Percentiles rank a stretch among this genome's conserved stretches.
phyloP scores from a whole-genome alignment of 53 echinoderm and acorn worm species.

The Temnopleurus reevesii region DNA sequence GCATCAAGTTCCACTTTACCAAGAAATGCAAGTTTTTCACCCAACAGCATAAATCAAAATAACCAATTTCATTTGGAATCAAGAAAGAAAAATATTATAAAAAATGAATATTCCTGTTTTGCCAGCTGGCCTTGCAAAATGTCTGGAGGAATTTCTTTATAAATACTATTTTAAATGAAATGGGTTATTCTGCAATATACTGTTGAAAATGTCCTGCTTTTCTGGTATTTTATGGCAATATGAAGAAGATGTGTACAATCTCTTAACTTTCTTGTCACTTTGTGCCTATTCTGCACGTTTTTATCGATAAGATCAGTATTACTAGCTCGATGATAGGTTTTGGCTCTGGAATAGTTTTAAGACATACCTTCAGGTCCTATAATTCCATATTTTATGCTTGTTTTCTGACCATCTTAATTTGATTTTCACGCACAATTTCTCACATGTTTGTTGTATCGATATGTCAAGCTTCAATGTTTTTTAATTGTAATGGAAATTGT shows the following conservation, averaged over 20 bases:
- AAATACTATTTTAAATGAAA: neutral
- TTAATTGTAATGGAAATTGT: neutral
- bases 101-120: neutral
- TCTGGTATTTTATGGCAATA: neutral
- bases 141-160: neutral
- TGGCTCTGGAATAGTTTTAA: neutral
- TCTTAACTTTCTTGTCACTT: neutral
- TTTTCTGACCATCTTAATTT: neutral
- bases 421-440: neutral
- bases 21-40: neutral
- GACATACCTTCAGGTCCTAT: neutral
- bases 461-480: neutral
- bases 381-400: neutral
- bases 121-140: constrained; percentile 21
- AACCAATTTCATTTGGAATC: neutral
- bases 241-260: constrained; percentile 2
- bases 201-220: neutral
- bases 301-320: constrained; percentile 31
- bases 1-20: no score
- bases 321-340: neutral
- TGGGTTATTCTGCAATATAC: neutral
- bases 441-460: neutral
- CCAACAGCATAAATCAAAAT: neutral
- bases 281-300: neutral
- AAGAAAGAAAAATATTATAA: neutral